Percentiles rank a stretch among this genome's conserved stretches.
Conservation (phyloP, 2,888 invertebrate genomes). For the Beris chalybata region DNA sequence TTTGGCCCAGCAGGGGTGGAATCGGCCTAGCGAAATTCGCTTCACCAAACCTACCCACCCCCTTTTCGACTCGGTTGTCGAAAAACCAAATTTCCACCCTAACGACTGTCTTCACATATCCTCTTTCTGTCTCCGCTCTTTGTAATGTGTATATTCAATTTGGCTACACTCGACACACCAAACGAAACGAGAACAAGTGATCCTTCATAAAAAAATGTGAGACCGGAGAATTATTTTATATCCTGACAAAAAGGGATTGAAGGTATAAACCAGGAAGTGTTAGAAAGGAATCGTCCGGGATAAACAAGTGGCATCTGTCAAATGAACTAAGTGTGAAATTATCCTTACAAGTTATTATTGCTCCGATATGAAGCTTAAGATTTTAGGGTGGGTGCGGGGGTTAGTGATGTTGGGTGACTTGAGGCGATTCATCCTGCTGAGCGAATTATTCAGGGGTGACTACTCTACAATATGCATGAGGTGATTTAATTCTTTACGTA, state of each 20-base stretch:
- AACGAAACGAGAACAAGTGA: slow-evolving; percentile 28
- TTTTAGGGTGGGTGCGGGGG: slow-evolving; percentile 13
- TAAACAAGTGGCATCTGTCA: slow-evolving; percentile 47
- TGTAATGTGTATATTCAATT: slow-evolving; percentile 26
- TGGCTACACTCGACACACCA: slow-evolving; percentile 1
- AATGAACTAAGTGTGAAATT: slow-evolving; percentile 47
- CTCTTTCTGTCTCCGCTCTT: not conserved
- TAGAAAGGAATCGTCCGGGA: slow-evolving; percentile 28
- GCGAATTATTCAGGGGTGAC: slow-evolving; percentile 16
- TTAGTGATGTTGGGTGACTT: not conserved
- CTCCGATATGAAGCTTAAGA: slow-evolving; percentile 20
- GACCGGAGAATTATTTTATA: slow-evolving; percentile 3
- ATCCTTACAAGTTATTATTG: slow-evolving; percentile 43
- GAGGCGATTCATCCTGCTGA: slow-evolving; percentile 27
- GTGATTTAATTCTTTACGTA: slow-evolving; percentile 32
- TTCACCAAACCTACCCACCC: no score
- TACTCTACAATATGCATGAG: slow-evolving; percentile 29
- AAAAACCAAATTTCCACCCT: slow-evolving; percentile 21
- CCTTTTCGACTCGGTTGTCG: slow-evolving; percentile 15
- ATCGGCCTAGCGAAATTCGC: no score
- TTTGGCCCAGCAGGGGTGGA: no score
- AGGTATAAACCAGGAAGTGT: slow-evolving; percentile 19
- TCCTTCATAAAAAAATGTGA: slow-evolving; percentile 31
- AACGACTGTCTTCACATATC: slow-evolving; percentile 14
- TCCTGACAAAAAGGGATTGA: slow-evolving; percentile 17